A percentile compares a stretch with the other conserved stretches of the same genome.
Conservation (phyloP, 1,140 invertebrate species). For the Amyelois transitella region DNA sequence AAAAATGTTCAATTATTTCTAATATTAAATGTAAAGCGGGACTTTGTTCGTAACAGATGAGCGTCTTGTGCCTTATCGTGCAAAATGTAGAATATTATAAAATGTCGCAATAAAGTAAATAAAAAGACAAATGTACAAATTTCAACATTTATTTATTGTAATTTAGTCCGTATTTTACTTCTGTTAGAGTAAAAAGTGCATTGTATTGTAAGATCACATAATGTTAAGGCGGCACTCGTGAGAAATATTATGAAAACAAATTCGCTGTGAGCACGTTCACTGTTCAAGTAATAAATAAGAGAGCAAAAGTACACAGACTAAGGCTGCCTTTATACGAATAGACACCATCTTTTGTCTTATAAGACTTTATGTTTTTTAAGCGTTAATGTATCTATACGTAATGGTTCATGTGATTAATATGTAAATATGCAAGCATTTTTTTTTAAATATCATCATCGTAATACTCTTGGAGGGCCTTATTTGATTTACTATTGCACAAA, state of each 20-base stretch:
- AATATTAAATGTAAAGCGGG: neutral
- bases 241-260: conserved; percentile 74
- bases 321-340: neutral
- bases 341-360: neutral
- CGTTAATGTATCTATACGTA: no score
- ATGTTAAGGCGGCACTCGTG: conserved; percentile 46
- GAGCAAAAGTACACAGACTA: conserved; percentile 50
- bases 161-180: conserved; percentile 24
- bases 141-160: conserved; percentile 10
- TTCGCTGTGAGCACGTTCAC: conserved; percentile 69
- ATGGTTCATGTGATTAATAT: no score
- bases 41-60: conserved; percentile 43
- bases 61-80: conserved; percentile 56
- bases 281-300: conserved; percentile 68
- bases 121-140: conserved; percentile 64
- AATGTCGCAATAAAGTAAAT: conserved; percentile 70
- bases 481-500: no score
- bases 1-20: neutral
- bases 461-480: no score
- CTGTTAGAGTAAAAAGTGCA: conserved; percentile 28
- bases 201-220: conserved; percentile 30
- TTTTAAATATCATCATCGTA: no score
- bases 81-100: conserved; percentile 69
- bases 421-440: no score
- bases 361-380: no score